These are phyloP conservation scores for Damaliscus lunatus DNA, from an alignment of 2,113 vertebrate species.

Conservation along the genomic window DNA sequence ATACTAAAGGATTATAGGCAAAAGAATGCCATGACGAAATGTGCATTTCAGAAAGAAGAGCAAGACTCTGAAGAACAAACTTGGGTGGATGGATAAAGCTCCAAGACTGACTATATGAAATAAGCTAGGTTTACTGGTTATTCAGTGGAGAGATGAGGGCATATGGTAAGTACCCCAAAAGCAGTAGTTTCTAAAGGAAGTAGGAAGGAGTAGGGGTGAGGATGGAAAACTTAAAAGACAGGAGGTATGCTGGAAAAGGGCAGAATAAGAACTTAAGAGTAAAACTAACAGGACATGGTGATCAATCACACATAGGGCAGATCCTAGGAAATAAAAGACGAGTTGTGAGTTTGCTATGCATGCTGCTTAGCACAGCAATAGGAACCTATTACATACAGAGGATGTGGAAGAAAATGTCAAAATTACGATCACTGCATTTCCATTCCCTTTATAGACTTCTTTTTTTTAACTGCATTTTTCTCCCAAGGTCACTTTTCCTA, in stretches of 20 bases:
- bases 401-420: not conserved
- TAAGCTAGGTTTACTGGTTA: not conserved
- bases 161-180: not conserved
- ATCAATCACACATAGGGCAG: not conserved
- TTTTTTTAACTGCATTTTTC: not conserved
- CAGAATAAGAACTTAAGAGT: not conserved
- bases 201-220: fast-evolving
- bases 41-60: not conserved
- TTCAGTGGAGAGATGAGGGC: not conserved
- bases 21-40: not conserved
- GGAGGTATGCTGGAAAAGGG: not conserved
- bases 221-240: not conserved
- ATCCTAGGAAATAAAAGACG: not conserved
- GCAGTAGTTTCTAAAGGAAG: not conserved
- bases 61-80: not conserved
- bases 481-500: not conserved
- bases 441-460: not conserved
- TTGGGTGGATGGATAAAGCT: not conserved
- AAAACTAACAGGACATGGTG: not conserved
- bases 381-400: not conserved
- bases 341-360: not conserved
- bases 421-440: not conserved
- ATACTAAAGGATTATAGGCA: not conserved
- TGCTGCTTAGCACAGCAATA: not conserved
- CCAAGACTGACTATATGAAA: not conserved